These are phyloP conservation scores for Trichomycterus rosablanca DNA, from an alignment of 2,113 vertebrate genomes.

Conservation along the genomic window DNA sequence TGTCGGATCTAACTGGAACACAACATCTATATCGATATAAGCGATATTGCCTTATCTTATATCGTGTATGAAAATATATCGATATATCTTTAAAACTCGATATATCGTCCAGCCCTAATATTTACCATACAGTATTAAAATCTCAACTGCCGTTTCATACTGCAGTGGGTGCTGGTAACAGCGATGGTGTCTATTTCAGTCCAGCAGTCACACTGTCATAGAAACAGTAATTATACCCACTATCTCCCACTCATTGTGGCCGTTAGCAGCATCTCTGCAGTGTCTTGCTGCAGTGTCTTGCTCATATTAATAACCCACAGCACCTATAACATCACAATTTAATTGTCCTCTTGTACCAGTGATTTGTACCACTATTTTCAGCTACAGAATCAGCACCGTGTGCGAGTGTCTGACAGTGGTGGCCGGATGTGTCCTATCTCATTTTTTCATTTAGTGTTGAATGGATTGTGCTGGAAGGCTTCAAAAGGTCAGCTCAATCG, in stretches of 20 bases:
- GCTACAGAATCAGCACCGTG: not conserved
- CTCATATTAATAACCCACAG: conserved; percentile 12
- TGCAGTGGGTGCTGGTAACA: not conserved
- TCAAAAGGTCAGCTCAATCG: conserved; percentile 37
- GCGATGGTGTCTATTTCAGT: conserved; percentile 7
- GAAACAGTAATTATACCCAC: conserved; percentile 20
- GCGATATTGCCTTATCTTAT: too few relatives aligned
- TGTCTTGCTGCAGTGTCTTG: conserved; percentile 3
- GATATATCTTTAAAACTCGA: too few relatives aligned
- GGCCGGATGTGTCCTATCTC: conserved; percentile 24
- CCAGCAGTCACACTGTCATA: conserved; percentile 15
- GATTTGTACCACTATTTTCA: too few relatives aligned
- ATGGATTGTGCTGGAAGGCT: conserved; percentile 22
- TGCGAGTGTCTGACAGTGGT: not conserved
- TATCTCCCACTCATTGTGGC: not conserved
- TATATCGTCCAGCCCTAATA: too few relatives aligned
- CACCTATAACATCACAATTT: not conserved
- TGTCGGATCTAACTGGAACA: too few relatives aligned
- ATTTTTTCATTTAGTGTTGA: conserved; percentile 15
- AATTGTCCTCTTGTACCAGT: conserved; percentile 1
- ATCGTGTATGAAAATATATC: too few relatives aligned
- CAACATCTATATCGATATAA: too few relatives aligned
- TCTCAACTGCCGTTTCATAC: not conserved
- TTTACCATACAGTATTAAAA: too few relatives aligned
- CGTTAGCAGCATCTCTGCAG: conserved; percentile 6